These are phyloP conservation scores for Acanthopagrus latus DNA, from an alignment of 2,797 vertebrate genomes.

Conservation along the genomic window DNA sequence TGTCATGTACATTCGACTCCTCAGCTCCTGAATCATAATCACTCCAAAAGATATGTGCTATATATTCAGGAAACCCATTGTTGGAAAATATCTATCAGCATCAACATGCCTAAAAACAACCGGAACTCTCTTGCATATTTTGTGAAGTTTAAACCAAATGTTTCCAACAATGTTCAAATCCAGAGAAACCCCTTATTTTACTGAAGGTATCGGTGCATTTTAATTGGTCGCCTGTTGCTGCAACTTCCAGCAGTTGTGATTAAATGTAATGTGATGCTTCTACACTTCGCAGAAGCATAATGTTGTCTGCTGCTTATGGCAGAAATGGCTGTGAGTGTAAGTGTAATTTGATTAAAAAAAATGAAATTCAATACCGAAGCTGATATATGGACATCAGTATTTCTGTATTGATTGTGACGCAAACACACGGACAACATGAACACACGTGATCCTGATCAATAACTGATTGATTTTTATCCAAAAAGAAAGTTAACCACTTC, in stretches of 20 bases:
- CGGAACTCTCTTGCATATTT: too few species aligned
- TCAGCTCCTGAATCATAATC: constrained; percentile 34
- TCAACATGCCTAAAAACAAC: too few species aligned
- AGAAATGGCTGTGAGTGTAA: background rate
- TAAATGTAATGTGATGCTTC: too few species aligned
- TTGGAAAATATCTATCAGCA: background rate
- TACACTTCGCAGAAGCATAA: too few species aligned
- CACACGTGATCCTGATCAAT: background rate
- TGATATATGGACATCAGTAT: background rate
- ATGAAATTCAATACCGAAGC: background rate
- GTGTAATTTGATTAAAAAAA: background rate
- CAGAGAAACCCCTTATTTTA: too few species aligned
- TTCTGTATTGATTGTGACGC: background rate
- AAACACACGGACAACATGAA: background rate
- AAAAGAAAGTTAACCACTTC: constrained; percentile 1
- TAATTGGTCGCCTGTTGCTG: too few species aligned
- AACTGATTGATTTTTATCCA: background rate
- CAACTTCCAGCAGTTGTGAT: too few species aligned
- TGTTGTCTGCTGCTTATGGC: too few species aligned
- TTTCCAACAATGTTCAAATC: too few species aligned
- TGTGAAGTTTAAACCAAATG: too few species aligned
- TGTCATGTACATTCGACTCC: constrained; percentile 56
- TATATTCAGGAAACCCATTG: background rate
- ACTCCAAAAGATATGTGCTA: constrained; percentile 6
- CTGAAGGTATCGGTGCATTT: too few species aligned